Conservation (phyloP, 2,797 vertebrate species). For the Sylvia borin region DNA sequence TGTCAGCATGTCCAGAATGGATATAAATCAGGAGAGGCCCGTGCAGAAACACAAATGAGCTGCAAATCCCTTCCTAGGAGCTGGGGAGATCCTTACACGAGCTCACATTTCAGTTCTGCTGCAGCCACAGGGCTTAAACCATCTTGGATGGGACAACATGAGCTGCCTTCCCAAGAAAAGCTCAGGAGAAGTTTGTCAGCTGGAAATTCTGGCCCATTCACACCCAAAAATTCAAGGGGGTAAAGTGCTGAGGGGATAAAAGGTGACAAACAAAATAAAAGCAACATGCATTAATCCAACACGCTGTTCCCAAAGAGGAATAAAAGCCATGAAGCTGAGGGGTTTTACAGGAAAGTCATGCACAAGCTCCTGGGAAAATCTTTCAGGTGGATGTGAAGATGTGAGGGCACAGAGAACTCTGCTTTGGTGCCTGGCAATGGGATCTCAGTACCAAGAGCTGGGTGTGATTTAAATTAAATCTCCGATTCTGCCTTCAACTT, state of each 20-base stretch:
- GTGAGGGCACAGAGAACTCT: not conserved
- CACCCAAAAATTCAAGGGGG: not conserved
- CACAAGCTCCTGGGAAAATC: not conserved
- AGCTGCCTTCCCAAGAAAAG: not conserved
- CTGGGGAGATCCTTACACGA: rapidly evolving
- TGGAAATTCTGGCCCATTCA: not conserved
- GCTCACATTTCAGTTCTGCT: not conserved
- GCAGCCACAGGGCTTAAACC: not conserved
- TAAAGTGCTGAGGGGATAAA: not conserved
- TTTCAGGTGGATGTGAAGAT: not conserved
- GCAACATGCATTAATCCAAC: not conserved
- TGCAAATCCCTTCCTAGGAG: not conserved
- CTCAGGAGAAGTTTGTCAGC: not conserved
- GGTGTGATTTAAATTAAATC: not conserved
- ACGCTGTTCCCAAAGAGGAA: rapidly evolving
- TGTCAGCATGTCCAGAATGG: not conserved
- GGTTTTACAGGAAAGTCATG: not conserved
- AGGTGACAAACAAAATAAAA: not conserved
- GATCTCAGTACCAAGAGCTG: rapidly evolving
- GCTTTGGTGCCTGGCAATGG: not conserved
- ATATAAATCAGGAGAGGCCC: not conserved
- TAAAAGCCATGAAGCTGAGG: not conserved
- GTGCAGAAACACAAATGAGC: not conserved
- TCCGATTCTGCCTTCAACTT: not conserved
- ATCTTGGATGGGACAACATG: not conserved